Percentiles rank a stretch among this genome's conserved stretches.
These are phyloP conservation scores for Zygothrica quintamaculata DNA, from an alignment of 2,888 invertebrate genomes.

Conservation along the genomic window DNA sequence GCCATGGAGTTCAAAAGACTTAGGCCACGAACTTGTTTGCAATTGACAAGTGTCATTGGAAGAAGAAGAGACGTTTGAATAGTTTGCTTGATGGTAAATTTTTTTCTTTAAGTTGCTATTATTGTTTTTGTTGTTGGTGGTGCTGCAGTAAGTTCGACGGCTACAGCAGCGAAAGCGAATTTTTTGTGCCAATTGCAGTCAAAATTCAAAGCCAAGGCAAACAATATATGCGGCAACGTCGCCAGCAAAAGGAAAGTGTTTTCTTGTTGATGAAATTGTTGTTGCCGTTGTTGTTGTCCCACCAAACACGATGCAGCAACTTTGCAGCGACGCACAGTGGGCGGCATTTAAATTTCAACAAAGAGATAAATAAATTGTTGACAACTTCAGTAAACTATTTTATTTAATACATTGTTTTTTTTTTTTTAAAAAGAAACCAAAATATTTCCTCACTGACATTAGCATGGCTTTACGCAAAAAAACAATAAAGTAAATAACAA, in stretches of 20 bases:
- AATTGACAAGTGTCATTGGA: slow-evolving; percentile 70
- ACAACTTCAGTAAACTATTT: neutral
- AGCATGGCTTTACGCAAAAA: no score
- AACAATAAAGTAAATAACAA: no score
- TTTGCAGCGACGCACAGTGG: slow-evolving; percentile 48
- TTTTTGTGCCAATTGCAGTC: slow-evolving; percentile 69
- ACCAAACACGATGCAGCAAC: slow-evolving; percentile 57
- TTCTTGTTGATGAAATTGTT: slow-evolving; percentile 48
- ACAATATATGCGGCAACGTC: slow-evolving; percentile 30
- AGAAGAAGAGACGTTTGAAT: slow-evolving; percentile 32
- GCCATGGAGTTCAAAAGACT: slow-evolving; percentile 73
- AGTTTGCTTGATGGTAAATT: slow-evolving; percentile 32
- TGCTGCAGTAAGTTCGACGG: slow-evolving; percentile 24
- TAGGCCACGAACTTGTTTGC: slow-evolving; percentile 71
- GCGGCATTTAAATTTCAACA: slow-evolving; percentile 28
- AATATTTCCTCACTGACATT: no score
- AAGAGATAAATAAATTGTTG: slow-evolving; percentile 3
- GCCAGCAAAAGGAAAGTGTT: slow-evolving; percentile 72
- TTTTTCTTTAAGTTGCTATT: slow-evolving; percentile 22
- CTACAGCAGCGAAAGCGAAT: slow-evolving; percentile 69
- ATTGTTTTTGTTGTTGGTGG: slow-evolving; percentile 28
- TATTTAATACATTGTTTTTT: no score
- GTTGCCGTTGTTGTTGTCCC: slow-evolving; percentile 33
- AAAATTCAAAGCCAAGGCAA: slow-evolving; percentile 69
- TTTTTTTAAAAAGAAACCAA: no score